Base-by-base conservation (phyloP, 1,140 invertebrate species). In the Drosophila nebulosa region DNA sequence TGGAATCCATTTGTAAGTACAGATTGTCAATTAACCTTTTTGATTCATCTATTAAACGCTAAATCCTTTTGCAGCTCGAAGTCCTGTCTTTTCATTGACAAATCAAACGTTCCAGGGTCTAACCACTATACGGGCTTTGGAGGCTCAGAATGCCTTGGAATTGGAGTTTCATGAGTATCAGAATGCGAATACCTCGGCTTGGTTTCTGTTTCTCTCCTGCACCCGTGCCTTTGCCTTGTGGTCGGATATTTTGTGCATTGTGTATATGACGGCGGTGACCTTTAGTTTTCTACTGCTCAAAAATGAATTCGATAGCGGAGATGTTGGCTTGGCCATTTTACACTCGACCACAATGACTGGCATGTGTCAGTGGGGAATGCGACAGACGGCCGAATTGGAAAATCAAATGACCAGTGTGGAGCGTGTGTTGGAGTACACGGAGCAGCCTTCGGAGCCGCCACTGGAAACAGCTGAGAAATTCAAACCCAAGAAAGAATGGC, bases 371-470 rank as follows among this genome's bases (percentile, higher is more conserved):
- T 97, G 95, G 95, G 96, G 96, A 1, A 95, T 98, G 92, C 92
- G 97, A 59, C 97, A 98, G 79, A 97, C 96, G 10, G 96, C 97
- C 0, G 95, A 97, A 86, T 91, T 96, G 3, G 95, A 96, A 78
- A 96, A 96, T 84, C 95, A 97, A 90, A 97, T 98, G 96, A 97
- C 96, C 94, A n/a, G 93, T 93, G 64, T 94, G 4, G 96, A 97
- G 80, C 93, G 96, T 69, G 94, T 97, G 6, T 60, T 95, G 9
- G 96, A 97, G 76, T 97, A 97, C 69, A 93, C 93, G 0, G 92
- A 93, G n/a, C 79, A 90, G 46, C 78, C 84, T n/a, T 65, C 81
- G 21, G 95, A 96, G 78, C 79, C 92, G 0, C 92, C 93, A 0
- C 71, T 94, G 2, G 93, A 94, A 12, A 92, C 89, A 21, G 84